These are phyloP conservation scores for Hyalella azteca DNA, from an alignment of 2,888 invertebrate genomes.

Conservation along the genomic window DNA sequence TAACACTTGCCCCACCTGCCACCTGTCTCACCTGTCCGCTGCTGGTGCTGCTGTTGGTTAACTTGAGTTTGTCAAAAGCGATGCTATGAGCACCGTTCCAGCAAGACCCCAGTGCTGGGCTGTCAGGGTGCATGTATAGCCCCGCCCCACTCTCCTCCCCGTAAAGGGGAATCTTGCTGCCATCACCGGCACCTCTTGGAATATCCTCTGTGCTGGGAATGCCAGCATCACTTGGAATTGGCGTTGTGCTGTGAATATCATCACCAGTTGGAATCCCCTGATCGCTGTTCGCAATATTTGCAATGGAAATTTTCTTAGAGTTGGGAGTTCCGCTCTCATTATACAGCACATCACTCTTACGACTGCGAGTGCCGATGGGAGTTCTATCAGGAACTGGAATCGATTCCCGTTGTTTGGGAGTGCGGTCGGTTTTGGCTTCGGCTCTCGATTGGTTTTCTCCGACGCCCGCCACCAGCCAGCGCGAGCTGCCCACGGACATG, in stretches of 20 bases:
- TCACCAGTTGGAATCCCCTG: too few species aligned
- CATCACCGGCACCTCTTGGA: too few species aligned
- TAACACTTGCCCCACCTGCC: too few species aligned
- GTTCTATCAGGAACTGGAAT: too few species aligned
- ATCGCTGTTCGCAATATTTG: too few species aligned
- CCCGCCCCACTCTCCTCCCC: neutral
- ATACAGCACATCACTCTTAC: too few species aligned
- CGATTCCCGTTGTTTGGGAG: neutral
- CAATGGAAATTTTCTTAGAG: too few species aligned
- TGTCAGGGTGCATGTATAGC: conserved; percentile 64
- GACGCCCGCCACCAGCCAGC: conserved; percentile 61
- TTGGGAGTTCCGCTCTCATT: too few species aligned
- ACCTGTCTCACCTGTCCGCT: conserved; percentile 46
- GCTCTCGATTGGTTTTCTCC: conserved; percentile 59
- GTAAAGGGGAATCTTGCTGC: neutral
- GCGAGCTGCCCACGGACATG: conserved; percentile 60
- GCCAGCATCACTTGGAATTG: too few species aligned
- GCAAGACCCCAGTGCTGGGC: conserved; percentile 64
- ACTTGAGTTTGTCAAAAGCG: conserved; percentile 64
- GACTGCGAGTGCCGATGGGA: too few species aligned
- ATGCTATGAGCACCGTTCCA: conserved; percentile 65
- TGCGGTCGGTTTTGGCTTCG: neutral
- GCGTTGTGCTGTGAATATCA: too few species aligned
- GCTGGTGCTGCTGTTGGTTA: conserved; percentile 63
- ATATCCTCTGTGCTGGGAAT: neutral